Evolutionary conservation across 2,888 invertebrate species (phyloP).

Genomic region (Drosophila algonquin): DNA sequence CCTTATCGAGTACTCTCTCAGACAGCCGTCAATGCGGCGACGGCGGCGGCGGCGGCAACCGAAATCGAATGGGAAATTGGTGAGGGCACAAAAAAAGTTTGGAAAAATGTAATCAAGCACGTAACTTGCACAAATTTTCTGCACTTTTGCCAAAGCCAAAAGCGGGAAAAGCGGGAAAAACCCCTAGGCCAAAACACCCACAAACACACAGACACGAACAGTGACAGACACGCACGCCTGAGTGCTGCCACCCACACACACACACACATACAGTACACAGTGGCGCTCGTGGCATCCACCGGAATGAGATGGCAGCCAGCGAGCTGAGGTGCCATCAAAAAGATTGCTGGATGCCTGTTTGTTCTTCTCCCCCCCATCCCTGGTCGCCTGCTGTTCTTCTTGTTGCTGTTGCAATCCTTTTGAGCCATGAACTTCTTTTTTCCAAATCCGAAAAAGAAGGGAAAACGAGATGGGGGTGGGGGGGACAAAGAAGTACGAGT

Average conservation of each 20-base stretch:
- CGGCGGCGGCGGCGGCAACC: neutral
- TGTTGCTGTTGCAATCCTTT: constrained; percentile 67
- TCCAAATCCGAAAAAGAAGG: constrained; percentile 11
- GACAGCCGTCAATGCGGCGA: constrained; percentile 47
- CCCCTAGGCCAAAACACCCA: constrained; percentile 57
- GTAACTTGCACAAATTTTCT: constrained; percentile 78
- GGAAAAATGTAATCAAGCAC: constrained; percentile 77
- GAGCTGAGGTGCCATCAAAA: constrained; percentile 60
- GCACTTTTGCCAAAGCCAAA: constrained; percentile 69
- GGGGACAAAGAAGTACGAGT: constrained; percentile 37
- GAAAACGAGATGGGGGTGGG: constrained; percentile 4
- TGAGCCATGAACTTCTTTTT: constrained; percentile 53
- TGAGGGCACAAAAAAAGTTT: constrained; percentile 50
- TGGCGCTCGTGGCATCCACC: neutral
- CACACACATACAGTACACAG: constrained; percentile 13
- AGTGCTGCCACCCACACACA: constrained; percentile 49
- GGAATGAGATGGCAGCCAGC: constrained; percentile 2
- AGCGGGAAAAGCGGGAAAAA: constrained; percentile 52
- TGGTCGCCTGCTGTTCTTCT: constrained; percentile 25
- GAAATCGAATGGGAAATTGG: constrained; percentile 25
- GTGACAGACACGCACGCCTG: constrained; percentile 51
- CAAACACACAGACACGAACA: constrained; percentile 27
- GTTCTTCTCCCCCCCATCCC: neutral
- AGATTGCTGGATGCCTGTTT: constrained; percentile 59
- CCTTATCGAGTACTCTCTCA: constrained; percentile 56